phyloP scores from a whole-genome alignment of 2,797 vertebrate species.

The Lepilemur ruficaudatus region DNA sequence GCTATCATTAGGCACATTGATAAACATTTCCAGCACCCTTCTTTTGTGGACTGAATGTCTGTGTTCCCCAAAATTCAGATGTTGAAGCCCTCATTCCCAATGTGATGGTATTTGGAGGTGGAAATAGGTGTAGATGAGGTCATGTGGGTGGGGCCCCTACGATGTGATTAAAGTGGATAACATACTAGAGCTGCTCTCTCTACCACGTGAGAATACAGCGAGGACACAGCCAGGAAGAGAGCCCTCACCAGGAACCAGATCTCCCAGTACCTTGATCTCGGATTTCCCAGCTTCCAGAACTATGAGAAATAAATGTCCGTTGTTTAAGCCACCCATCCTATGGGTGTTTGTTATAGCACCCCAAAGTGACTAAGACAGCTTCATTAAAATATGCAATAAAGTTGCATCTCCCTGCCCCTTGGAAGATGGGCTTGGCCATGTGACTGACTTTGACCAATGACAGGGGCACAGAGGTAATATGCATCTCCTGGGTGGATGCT shows the following conservation, averaged over 20 bases:
- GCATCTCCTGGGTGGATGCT: not conserved
- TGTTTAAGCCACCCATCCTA: no score
- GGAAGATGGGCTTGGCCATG: not conserved
- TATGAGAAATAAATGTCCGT: not conserved
- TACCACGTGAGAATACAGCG: not conserved
- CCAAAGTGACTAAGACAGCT: not conserved
- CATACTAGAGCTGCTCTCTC: not conserved
- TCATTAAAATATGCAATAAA: not conserved
- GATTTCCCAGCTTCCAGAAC: not conserved
- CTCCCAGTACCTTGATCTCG: not conserved
- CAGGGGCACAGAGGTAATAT: not conserved
- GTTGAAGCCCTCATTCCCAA: not conserved
- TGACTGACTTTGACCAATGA: not conserved
- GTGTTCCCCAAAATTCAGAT: not conserved
- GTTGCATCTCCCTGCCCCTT: no score
- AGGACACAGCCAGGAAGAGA: not conserved
- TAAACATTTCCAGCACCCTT: not conserved
- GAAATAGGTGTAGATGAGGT: not conserved
- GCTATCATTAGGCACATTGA: not conserved
- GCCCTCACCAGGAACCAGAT: not conserved
- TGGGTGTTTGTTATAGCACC: no score
- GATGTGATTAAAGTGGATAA: not conserved
- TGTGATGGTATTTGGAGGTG: not conserved
- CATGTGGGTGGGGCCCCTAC: not conserved
- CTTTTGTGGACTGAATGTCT: not conserved